Conservation (phyloP, 1,140 invertebrate genomes). For the Lasioglossum baleicum region DNA sequence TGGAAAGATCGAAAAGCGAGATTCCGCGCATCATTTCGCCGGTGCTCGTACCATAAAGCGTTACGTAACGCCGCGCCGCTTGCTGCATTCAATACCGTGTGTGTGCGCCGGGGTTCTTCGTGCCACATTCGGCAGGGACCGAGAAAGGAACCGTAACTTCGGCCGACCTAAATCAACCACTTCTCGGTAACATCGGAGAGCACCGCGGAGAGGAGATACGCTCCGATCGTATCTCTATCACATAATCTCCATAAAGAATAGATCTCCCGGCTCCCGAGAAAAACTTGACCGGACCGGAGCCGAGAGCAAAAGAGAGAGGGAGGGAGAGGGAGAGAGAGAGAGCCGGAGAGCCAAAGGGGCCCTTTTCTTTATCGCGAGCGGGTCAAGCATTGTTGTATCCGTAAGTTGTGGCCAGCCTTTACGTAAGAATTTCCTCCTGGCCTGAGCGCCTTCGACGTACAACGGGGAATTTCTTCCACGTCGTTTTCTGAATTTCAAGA, state of each 20-base stretch:
- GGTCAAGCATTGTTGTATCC: constrained; percentile 34
- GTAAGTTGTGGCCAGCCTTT: constrained; percentile 28
- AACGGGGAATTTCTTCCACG: neutral
- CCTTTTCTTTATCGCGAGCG: constrained; percentile 38
- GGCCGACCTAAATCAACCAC: constrained; percentile 36
- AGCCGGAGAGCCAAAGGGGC: neutral
- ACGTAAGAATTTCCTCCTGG: constrained; percentile 34
- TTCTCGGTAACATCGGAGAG: constrained; percentile 24
- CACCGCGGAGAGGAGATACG: constrained; percentile 32
- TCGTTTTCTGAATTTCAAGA: constrained; percentile 16
- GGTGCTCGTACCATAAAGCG: constrained; percentile 11
- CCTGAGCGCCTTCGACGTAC: neutral
- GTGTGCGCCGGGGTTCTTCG: neutral
- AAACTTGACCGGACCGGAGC: constrained; percentile 27
- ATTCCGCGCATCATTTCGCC: constrained; percentile 3
- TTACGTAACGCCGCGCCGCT: constrained; percentile 7
- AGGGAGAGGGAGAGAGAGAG: no score
- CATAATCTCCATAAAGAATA: constrained; percentile 54
- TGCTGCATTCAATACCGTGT: neutral
- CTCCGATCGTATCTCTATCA: constrained; percentile 53
- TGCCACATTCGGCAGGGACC: constrained; percentile 14
- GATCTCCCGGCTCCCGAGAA: constrained; percentile 30
- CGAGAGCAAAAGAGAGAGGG: neutral
- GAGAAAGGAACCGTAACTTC: constrained; percentile 40
- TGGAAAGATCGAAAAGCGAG: neutral